These are phyloP conservation scores for Hemistola chrysoprasaria DNA, from an alignment of 2,888 invertebrate species.

Conservation along the genomic window DNA sequence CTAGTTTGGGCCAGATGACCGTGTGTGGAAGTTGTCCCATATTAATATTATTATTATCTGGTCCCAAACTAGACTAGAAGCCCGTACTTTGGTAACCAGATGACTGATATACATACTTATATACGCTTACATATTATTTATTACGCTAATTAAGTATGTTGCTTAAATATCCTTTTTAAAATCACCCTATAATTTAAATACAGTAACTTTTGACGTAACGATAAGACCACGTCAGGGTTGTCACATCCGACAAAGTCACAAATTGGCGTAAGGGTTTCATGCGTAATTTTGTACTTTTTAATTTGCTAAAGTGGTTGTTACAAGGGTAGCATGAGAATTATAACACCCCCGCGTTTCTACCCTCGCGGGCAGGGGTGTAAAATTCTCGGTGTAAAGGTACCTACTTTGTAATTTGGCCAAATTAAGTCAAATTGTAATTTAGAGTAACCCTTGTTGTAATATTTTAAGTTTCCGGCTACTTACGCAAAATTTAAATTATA, in stretches of 20 bases:
- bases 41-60: no score
- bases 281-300: constrained; percentile 44
- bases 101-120: no score
- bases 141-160: no score
- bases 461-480: constrained; percentile 31
- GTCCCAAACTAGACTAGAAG: no score
- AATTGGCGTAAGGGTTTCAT: constrained; percentile 42
- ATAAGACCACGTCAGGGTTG: constrained; percentile 41
- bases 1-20: no score
- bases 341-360: constrained; percentile 39
- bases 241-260: constrained; percentile 36
- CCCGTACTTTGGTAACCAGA: no score
- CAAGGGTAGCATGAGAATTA: constrained; percentile 37
- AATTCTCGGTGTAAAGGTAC: constrained; percentile 36
- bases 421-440: constrained; percentile 53
- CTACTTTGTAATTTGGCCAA: constrained; percentile 35
- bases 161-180: constrained; percentile 10
- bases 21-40: no score
- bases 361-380: constrained; percentile 41
- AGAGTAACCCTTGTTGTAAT: constrained; percentile 35
- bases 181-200: constrained; percentile 20
- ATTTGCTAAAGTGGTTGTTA: constrained; percentile 47
- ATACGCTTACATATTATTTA: no score
- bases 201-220: constrained; percentile 32
- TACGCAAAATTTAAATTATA: constrained; percentile 28